Conservation (phyloP, 2,797 vertebrate species). For the Siniperca obscura region DNA sequence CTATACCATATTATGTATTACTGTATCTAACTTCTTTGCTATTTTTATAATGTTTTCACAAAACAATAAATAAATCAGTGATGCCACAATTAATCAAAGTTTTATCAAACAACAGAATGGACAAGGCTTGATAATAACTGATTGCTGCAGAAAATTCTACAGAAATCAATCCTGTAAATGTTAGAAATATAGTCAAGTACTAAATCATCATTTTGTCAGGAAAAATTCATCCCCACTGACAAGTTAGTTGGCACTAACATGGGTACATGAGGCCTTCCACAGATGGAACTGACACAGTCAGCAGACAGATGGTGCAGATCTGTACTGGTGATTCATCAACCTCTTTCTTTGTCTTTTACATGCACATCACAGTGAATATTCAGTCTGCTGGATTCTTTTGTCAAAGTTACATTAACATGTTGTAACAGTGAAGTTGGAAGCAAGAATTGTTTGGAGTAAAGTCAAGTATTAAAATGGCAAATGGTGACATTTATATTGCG, state of each 20-base stretch:
- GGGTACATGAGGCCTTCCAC: conserved; percentile 6
- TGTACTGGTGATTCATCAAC: conserved; percentile 20
- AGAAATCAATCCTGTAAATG: too few relatives aligned
- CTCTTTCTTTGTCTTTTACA: neutral
- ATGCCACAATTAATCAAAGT: neutral
- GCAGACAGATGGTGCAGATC: conserved; percentile 26
- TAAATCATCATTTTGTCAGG: neutral
- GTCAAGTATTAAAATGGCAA: neutral
- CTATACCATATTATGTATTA: too few relatives aligned
- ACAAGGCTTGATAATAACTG: neutral
- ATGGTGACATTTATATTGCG: neutral
- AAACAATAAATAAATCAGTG: neutral
- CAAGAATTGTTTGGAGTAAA: neutral
- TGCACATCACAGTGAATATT: neutral
- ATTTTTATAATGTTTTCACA: neutral
- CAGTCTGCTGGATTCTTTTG: neutral
- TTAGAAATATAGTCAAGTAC: neutral
- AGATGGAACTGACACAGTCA: conserved; percentile 40
- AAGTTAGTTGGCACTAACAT: neutral
- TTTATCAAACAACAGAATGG: neutral
- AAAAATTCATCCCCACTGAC: neutral
- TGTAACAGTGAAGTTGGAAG: neutral
- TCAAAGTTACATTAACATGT: neutral
- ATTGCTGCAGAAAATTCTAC: neutral
- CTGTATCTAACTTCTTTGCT: neutral